These are phyloP conservation scores for Ondatra zibethicus DNA, from an alignment of 2,113 vertebrate genomes.

Conservation along the genomic window DNA sequence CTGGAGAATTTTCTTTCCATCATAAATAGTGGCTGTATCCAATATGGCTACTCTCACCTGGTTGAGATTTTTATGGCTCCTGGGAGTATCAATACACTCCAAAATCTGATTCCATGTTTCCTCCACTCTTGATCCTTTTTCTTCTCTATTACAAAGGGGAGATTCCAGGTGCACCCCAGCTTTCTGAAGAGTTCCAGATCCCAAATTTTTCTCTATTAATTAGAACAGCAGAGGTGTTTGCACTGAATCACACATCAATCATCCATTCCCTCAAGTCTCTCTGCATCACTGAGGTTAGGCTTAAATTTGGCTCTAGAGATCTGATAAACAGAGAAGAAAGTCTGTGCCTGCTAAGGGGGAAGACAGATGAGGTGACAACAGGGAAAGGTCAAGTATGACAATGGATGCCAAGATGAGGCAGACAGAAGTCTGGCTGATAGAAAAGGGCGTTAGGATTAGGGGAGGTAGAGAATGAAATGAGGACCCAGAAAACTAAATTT, in stretches of 20 bases:
- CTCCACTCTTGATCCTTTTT: background rate
- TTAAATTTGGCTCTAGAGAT: background rate
- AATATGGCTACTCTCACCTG: background rate
- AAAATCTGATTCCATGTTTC: background rate
- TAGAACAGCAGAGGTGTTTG: background rate
- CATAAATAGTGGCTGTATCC: background rate
- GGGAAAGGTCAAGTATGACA: rapidly evolving
- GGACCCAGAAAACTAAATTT: background rate
- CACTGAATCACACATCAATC: background rate
- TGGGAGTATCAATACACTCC: background rate
- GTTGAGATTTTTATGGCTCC: background rate
- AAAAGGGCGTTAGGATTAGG: no score
- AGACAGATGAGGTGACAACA: background rate
- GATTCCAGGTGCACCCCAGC: background rate
- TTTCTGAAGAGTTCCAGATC: background rate
- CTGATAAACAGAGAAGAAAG: background rate
- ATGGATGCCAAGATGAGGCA: no score
- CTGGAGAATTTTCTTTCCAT: background rate
- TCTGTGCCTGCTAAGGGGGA: background rate
- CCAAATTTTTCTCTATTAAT: background rate
- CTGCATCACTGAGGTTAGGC: background rate
- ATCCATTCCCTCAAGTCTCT: background rate
- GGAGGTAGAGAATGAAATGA: background rate
- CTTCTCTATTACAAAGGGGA: conserved; percentile 42
- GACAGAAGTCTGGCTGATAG: background rate